Conservation (phyloP, 1,140 invertebrate species). For the Trichomalopsis sarcophagae region DNA sequence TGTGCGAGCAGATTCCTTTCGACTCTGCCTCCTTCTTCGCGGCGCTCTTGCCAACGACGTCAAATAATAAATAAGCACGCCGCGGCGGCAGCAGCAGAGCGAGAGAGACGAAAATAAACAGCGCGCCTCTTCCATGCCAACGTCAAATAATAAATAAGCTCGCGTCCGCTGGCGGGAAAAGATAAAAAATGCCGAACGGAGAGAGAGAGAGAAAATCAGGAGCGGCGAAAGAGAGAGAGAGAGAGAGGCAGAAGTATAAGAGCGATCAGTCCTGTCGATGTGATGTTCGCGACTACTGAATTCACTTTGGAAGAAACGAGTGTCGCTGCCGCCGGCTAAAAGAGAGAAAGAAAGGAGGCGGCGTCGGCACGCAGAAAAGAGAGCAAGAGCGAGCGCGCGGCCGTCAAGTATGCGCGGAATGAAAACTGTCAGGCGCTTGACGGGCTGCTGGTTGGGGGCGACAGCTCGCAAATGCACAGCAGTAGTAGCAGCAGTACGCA, state of each 20-base stretch:
- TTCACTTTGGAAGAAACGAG: slow-evolving; percentile 46
- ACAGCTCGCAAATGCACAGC: slow-evolving; percentile 68
- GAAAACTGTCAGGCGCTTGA: slow-evolving; percentile 67
- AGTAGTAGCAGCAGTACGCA: slow-evolving; percentile 46
- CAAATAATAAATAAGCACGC: slow-evolving; percentile 38
- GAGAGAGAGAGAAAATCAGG: neutral
- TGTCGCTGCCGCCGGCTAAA: slow-evolving; percentile 26
- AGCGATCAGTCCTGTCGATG: slow-evolving; percentile 41
- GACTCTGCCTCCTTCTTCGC: neutral
- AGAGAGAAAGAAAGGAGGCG: slow-evolving; percentile 28
- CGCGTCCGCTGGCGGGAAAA: neutral
- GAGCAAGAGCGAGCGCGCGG: slow-evolving; percentile 42
- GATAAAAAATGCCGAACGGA: slow-evolving; percentile 7
- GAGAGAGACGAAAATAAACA: slow-evolving; percentile 18
- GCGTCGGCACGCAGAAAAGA: neutral
- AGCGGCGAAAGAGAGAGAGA: neutral
- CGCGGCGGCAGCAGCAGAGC: neutral
- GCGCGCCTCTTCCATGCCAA: slow-evolving; percentile 8
- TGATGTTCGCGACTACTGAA: slow-evolving; percentile 33
- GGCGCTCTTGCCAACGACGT: neutral
- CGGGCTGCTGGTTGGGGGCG: slow-evolving; percentile 62
- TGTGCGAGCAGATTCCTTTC: neutral
- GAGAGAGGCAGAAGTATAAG: neutral
- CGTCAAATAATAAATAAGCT: slow-evolving; percentile 50
- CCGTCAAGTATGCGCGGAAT: slow-evolving; percentile 66